Evolutionary conservation across 2,888 invertebrate genomes (phyloP).

Genomic region (Serrognathus titanus): DNA sequence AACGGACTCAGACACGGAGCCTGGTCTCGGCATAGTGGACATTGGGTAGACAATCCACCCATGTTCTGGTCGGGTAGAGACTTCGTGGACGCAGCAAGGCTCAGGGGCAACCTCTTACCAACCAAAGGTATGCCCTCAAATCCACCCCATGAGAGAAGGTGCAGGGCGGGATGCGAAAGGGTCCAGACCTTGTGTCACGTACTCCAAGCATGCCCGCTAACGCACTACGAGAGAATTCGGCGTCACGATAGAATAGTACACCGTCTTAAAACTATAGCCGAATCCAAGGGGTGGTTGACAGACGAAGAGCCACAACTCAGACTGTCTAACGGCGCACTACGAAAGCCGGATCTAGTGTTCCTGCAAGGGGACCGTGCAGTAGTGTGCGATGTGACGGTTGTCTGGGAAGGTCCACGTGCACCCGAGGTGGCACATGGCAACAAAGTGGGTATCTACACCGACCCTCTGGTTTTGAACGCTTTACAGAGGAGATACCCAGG

Average conservation of each 20-base stretch:
- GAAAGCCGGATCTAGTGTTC: slow-evolving; percentile 16
- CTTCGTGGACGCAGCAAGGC: slow-evolving; percentile 25
- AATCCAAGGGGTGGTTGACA: slow-evolving; percentile 8
- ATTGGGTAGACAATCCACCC: slow-evolving; percentile 19
- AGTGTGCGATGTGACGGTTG: slow-evolving; percentile 12
- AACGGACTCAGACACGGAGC: slow-evolving; percentile 14
- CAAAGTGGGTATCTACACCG: slow-evolving; percentile 16
- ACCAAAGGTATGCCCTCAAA: slow-evolving; percentile 15
- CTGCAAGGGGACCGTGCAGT: not conserved
- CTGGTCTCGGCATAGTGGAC: not conserved
- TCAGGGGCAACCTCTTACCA: slow-evolving; percentile 24
- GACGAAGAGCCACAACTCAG: slow-evolving; percentile 14
- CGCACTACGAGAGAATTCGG: slow-evolving; percentile 21
- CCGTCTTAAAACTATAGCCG: not conserved
- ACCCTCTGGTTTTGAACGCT: not conserved
- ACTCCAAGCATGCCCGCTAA: slow-evolving; percentile 23
- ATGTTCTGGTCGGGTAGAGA: slow-evolving; percentile 26
- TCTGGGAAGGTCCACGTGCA: slow-evolving; percentile 20
- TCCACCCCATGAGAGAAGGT: slow-evolving; percentile 14
- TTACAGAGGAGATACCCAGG: not conserved
- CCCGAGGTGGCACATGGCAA: slow-evolving; percentile 9
- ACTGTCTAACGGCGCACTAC: slow-evolving; percentile 8
- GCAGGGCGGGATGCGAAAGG: slow-evolving; percentile 19
- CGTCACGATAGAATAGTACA: slow-evolving; percentile 14
- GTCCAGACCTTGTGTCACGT: slow-evolving; percentile 23